phyloP scores from a whole-genome alignment of 92 coral and sea anemone species.

The Isaurus tuberculatus region DNA sequence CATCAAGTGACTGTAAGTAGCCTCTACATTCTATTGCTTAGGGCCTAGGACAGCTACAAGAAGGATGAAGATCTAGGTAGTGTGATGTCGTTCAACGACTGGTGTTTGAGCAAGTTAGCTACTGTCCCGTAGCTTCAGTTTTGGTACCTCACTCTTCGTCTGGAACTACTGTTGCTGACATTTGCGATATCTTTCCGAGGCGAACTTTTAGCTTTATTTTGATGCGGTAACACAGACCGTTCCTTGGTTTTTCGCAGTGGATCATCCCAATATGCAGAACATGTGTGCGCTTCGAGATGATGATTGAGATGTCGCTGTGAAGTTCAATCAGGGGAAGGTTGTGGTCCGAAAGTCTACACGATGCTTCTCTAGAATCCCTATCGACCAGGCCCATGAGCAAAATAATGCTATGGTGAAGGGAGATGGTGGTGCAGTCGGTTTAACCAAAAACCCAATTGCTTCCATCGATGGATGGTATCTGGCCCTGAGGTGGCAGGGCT shows the following conservation, averaged over 20 bases:
- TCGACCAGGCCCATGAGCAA: too few species aligned
- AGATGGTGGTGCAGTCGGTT: slow-evolving; percentile 21
- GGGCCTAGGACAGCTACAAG: slow-evolving; percentile 49
- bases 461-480: too few species aligned
- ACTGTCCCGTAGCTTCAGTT: neutral
- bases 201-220: slow-evolving; percentile 7
- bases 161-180: neutral
- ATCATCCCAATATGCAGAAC: neutral
- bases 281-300: neutral
- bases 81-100: slow-evolving; percentile 17
- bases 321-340: neutral
- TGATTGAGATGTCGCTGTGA: neutral
- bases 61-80: neutral
- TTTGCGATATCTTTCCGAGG: slow-evolving; percentile 11
- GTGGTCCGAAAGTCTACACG: neutral
- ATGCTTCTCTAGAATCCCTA: neutral
- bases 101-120: slow-evolving; percentile 4
- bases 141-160: neutral
- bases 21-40: slow-evolving; percentile 57
- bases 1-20: slow-evolving; percentile 18
- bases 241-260: slow-evolving; percentile 12
- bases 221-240: slow-evolving; percentile 4
- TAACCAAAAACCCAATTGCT: too few species aligned
- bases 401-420: neutral
- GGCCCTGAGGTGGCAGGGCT: too few species aligned